Base-by-base conservation (phyloP, 1,140 invertebrate species). In the Drosophila saltans region DNA sequence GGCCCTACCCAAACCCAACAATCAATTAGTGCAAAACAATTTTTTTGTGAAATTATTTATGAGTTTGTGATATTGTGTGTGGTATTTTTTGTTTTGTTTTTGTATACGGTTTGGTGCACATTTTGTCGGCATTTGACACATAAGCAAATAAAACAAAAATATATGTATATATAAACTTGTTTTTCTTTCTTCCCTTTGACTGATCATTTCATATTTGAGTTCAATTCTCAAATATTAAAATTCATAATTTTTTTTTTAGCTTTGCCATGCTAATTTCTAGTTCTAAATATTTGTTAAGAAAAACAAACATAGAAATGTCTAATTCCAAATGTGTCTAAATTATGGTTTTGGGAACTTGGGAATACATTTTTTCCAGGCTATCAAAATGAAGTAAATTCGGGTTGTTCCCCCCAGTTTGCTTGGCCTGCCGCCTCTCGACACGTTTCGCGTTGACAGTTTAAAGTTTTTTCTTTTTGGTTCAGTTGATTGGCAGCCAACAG, bases 401-500 rank as follows among this genome's bases (percentile, higher is more conserved):
- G 61, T 68, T 75, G 45, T 75, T 75, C 43, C 60, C 33, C 33
- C 48, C 60, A 76, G 58, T 43, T 56, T 64, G 43, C 43, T 76
- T 66, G 66, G 73, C 40, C 59, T 43, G 74, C 81, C 70, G 61
- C 40, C 59, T 43, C 78, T 85, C 70, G 61, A 75, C 80, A 75
- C 71, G 76, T 65, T 66, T 76, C 36, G 77, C 61, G 82, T 81
- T 85, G 81, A 85, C 81, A 85, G 72, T 86, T 85, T 72, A 56
- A 71, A 70, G 59, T 75, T 75, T 26, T 76, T 30, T 30, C 2
- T 69, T 70, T 61, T 26, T 26, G 68, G 36, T 40, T 60, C 30
- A 60, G 45, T 40, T 72, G 78, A 85, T 85, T 86, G 81, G 78
- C 82, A 85, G 81, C 74, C 69, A 78, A 55, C 81, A 78, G 81